phyloP scores from a whole-genome alignment of 2,113 vertebrate genomes.

The Macrotus californicus region DNA sequence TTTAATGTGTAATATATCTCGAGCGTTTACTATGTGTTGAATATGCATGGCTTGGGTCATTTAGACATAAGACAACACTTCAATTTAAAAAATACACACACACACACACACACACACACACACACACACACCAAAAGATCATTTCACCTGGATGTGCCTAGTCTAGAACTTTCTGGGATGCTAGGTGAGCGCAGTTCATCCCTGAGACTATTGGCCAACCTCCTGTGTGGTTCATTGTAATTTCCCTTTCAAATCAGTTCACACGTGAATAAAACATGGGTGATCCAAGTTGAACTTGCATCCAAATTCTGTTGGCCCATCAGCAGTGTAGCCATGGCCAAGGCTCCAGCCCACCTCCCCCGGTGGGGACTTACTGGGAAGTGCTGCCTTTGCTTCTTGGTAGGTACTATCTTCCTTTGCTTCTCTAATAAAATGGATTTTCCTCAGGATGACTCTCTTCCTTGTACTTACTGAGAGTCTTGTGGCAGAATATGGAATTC shows the following conservation, averaged over 20 bases:
- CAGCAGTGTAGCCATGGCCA: neutral
- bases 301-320: neutral
- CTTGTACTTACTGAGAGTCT: neutral
- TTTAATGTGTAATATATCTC: neutral
- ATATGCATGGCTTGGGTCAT: neutral
- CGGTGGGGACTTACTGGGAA: neutral
- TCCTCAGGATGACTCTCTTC: neutral
- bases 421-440: neutral
- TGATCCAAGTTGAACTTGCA: neutral
- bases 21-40: neutral
- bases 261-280: neutral
- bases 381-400: neutral
- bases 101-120: neutral
- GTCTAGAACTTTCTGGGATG: neutral
- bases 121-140: neutral
- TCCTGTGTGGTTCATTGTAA: neutral
- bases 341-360: neutral
- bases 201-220: neutral
- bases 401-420: neutral
- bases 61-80: neutral
- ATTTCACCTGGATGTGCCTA: neutral
- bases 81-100: neutral
- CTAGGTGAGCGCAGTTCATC: neutral
- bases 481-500: neutral
- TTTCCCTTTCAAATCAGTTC: neutral